These are phyloP conservation scores for Willisornis vidua DNA, from an alignment of 2,113 vertebrate species.

Conservation along the genomic window DNA sequence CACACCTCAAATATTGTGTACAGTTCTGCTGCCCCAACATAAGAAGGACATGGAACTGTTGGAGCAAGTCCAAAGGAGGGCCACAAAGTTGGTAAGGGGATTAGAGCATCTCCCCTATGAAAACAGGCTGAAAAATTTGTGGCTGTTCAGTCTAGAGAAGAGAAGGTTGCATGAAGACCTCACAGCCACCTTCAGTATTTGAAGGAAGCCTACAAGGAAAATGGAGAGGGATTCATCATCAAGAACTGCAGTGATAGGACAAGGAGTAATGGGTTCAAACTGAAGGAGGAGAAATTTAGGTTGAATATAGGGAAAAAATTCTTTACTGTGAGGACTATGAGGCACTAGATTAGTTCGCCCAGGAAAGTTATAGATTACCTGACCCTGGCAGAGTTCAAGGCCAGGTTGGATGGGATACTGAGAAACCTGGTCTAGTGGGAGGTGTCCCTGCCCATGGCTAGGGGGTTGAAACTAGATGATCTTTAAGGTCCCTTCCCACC, in stretches of 20 bases:
- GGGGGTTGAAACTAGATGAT: background rate
- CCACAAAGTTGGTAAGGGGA: background rate
- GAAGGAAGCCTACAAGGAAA: background rate
- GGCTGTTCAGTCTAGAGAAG: background rate
- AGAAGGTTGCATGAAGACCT: background rate
- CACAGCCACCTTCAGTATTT: background rate
- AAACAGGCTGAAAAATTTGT: background rate
- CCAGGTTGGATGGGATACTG: background rate
- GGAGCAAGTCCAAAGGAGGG: background rate
- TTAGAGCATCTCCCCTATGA: background rate
- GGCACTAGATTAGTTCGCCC: background rate
- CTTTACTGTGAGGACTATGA: background rate
- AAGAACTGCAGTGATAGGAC: background rate
- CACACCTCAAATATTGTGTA: background rate
- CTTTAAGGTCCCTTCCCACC: background rate
- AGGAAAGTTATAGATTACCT: background rate
- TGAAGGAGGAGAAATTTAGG: background rate
- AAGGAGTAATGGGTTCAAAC: background rate
- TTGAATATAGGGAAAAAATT: background rate
- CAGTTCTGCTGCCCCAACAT: background rate
- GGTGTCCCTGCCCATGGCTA: background rate
- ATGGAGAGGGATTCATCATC: background rate
- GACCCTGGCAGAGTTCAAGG: background rate
- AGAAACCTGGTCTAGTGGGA: background rate
- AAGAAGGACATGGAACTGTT: background rate